Base-by-base conservation (phyloP, 2,888 invertebrate genomes). In the Entomobrya multifasciata region DNA sequence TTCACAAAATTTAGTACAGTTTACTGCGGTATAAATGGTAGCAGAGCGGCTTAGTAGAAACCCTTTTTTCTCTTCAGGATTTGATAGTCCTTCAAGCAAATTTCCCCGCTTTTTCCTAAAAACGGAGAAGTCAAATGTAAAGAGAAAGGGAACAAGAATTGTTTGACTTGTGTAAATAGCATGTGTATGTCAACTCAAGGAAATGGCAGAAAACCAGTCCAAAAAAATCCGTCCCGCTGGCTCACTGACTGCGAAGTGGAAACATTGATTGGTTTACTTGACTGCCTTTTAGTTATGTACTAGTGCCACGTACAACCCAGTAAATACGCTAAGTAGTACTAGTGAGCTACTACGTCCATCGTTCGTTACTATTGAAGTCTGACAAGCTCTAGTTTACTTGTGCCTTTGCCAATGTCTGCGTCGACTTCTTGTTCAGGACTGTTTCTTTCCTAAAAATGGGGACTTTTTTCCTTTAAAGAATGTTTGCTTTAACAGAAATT, bases 181-280 rank as follows among this genome's bases (percentile, higher is more conserved):
- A 67, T 76, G 76, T 67, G 47, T 49, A 65, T 77, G 77, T 77
- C 77, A 77, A 77, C 77, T 77, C 60, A 44, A 84, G 84, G 76
- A 77, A 84, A 84, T 77, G 84, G 65, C 52, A 82, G 27, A 44
- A 44, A 67, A 30, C 65, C 55, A 77, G 65, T 65, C 74, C 65
- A 36, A 57, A 84, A 67, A 49, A 77, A 30, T 41, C 76, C 77
- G 65, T 67, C 67, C 84, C 76, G 62, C 67, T 84, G 77, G 84
- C 77, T 84, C 84, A 84, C 67, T 84, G 76, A 77, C 84, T 84
- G 84, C 67, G 77, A 84, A 84, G 84, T 84, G 84, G 84, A 84
- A 84, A 84, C 76, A 84, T 77, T 76, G 82, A 82, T 74, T 74
- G 84, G 67, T 77, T 65, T 84, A 84, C 52, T 84, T 77, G 77